Conservation (phyloP, 2,888 invertebrate species). For the Carpatolechia fugitivella region DNA sequence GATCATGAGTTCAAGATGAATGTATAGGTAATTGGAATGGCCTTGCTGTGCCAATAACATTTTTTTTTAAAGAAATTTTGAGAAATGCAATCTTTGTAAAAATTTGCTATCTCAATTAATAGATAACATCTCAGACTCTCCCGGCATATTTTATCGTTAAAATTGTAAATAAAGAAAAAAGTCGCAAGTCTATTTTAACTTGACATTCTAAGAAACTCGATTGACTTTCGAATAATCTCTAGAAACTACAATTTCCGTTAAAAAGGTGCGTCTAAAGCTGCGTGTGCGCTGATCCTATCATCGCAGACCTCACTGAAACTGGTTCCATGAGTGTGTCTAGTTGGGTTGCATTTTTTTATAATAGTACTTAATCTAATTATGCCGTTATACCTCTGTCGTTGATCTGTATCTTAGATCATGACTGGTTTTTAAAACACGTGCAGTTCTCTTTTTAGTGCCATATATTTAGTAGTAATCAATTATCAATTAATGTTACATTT, state of each 20-base stretch:
- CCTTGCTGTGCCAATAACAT: no score
- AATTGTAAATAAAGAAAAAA: not conserved
- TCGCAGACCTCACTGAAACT: constrained; percentile 12
- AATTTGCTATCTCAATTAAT: no score
- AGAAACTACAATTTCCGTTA: no score
- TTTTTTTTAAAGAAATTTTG: no score
- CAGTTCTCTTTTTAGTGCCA: not conserved
- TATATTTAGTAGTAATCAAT: not conserved
- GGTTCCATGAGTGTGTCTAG: constrained; percentile 30
- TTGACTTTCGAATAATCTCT: no score
- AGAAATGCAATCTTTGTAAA: no score
- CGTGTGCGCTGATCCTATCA: not conserved
- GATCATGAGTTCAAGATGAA: not conserved
- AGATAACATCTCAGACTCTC: no score
- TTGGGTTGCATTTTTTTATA: constrained; percentile 27
- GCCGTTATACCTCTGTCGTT: constrained; percentile 25
- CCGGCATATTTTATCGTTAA: not conserved
- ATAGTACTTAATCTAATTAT: constrained; percentile 20
- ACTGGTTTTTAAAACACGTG: not conserved
- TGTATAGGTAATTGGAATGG: no score
- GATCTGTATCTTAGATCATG: constrained; percentile 16
- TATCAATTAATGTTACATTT: no score
- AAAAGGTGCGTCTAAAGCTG: no score
- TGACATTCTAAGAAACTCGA: no score
- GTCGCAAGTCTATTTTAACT: no score